Evolutionary conservation across 1,140 invertebrate species (phyloP).

Genomic region (Thaumetopoea pityocampa): DNA sequence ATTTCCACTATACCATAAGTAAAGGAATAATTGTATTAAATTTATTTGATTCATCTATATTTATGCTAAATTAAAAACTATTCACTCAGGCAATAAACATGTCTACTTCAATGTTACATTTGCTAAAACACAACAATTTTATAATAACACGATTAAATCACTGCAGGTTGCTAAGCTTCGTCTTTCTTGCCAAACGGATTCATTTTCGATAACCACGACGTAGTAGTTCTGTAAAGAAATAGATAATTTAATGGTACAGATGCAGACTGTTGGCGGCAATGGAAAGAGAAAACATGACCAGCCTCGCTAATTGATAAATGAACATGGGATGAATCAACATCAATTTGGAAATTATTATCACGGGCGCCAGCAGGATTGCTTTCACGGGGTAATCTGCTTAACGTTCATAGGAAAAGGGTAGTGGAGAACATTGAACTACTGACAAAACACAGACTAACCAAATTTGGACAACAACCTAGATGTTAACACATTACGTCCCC

Average conservation of each 20-base stretch:
- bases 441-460: no score
- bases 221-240: slow-evolving; percentile 48
- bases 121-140: slow-evolving; percentile 56
- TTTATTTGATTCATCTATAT: slow-evolving; percentile 10
- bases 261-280: background rate
- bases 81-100: slow-evolving; percentile 17
- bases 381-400: no score
- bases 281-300: background rate
- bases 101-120: slow-evolving; percentile 53
- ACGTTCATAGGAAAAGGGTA: no score
- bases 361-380: no score
- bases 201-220: slow-evolving; percentile 82
- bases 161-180: slow-evolving; percentile 72
- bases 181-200: slow-evolving; percentile 84
- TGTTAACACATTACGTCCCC: no score
- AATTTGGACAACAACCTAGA: no score
- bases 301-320: background rate
- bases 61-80: slow-evolving; percentile 16
- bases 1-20: background rate
- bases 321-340: background rate
- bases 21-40: background rate
- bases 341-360: background rate
- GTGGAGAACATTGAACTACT: no score
- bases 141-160: slow-evolving; percentile 22
- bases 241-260: slow-evolving; percentile 17